A percentile compares a stretch with the other conserved stretches of the same genome.
These are phyloP conservation scores for Adoxophyes honmai DNA, from an alignment of 1,140 invertebrate genomes.

Conservation along the genomic window DNA sequence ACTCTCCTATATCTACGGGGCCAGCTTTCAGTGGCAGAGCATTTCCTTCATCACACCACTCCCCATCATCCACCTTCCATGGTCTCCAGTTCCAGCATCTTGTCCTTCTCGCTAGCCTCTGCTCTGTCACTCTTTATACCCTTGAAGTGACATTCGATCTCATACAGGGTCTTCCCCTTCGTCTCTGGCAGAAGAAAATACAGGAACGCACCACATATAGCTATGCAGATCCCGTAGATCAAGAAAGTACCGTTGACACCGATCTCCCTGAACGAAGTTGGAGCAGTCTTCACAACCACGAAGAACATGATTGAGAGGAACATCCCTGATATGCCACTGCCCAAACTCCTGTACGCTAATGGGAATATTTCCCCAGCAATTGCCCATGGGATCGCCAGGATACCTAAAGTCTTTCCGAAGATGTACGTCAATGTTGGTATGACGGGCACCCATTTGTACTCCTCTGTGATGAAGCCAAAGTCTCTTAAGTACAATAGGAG, in stretches of 20 bases:
- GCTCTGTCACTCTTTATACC: slow-evolving; percentile 31
- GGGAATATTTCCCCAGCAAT: slow-evolving; percentile 78
- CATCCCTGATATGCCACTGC: slow-evolving; percentile 77
- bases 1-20: slow-evolving; percentile 34
- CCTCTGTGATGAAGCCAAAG: slow-evolving; percentile 45
- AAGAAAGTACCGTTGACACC: slow-evolving; percentile 79
- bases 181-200: slow-evolving; percentile 83
- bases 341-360: slow-evolving; percentile 68
- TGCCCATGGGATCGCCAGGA: slow-evolving; percentile 78
- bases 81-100: slow-evolving; percentile 57
- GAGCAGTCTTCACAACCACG: slow-evolving; percentile 81
- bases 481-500: slow-evolving; percentile 55
- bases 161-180: slow-evolving; percentile 82
- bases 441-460: slow-evolving; percentile 58
- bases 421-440: slow-evolving; percentile 58
- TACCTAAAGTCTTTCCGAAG: slow-evolving; percentile 66
- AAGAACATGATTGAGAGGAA: slow-evolving; percentile 81
- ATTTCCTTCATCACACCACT: slow-evolving; percentile 33
- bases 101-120: slow-evolving; percentile 45
- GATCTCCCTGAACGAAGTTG: slow-evolving; percentile 71
- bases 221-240: slow-evolving; percentile 78
- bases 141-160: slow-evolving; percentile 78
- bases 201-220: slow-evolving; percentile 78
- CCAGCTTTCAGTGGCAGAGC: slow-evolving; percentile 48
- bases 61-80: slow-evolving; percentile 55